These are phyloP conservation scores for Nyctibius bracteatus DNA, from an alignment of 2,113 vertebrate genomes.

Conservation along the genomic window DNA sequence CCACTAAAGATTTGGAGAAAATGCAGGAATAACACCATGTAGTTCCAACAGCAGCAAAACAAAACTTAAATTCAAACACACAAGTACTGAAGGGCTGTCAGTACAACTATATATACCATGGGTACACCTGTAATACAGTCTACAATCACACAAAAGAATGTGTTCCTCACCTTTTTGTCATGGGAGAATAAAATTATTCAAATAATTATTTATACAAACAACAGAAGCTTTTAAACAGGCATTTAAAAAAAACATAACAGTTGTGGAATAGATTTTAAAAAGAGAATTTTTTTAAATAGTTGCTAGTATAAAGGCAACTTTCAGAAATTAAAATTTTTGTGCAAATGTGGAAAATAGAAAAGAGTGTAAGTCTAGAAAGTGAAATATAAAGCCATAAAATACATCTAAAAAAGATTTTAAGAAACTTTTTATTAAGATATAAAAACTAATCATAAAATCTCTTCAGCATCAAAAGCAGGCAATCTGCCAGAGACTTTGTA, in stretches of 20 bases:
- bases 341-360: background rate
- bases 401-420: background rate
- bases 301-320: background rate
- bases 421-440: background rate
- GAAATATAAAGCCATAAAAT: background rate
- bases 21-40: background rate
- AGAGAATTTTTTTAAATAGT: background rate
- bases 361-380: background rate
- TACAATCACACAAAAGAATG: background rate
- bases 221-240: rapidly evolving
- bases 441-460: background rate
- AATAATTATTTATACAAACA: background rate
- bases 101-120: background rate
- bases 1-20: background rate
- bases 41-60: background rate
- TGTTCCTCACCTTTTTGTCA: background rate
- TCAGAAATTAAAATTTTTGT: background rate
- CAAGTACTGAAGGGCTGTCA: background rate
- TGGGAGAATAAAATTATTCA: background rate
- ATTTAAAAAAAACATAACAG: background rate
- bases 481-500: background rate
- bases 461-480: background rate
- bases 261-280: background rate
- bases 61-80: background rate
- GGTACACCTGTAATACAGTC: background rate